Evolutionary conservation across 2,888 invertebrate species (phyloP), one percentile per base, ranked within the genome.

Genomic region (Apamea monoglypha): DNA sequence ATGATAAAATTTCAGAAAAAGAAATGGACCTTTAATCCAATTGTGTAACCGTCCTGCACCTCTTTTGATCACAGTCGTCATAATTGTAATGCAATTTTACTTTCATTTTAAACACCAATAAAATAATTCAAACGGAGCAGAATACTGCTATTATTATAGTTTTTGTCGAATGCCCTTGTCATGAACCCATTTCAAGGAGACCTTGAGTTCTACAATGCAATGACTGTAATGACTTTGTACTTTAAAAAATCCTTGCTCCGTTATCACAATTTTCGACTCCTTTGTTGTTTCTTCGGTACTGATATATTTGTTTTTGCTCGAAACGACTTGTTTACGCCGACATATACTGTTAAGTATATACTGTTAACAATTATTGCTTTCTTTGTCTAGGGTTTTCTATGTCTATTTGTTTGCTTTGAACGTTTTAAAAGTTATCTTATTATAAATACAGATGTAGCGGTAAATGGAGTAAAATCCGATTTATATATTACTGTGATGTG

Each of bases 321-420:
- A 76, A 82, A 82, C 56, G 56, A 69, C 81, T 78, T 81, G 87
- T 87, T 79, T 78, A 56, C 66, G 32, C 53, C 74, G 66, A 40
- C 7, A 36, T 36, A 36, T 36, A 18, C 70, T 68, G 80, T 71
- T 77, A 85, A 86, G 82, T 82, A 47, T 81, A 78, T 82, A 77
- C 86, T 66, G 83, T 81, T 81, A 70, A 66, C 81, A 76, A 84
- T 85, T 83, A 80, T 83, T 81, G 73, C 59, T 72, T 82, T 79
- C 74, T 81, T 88, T 87, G 81, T 82, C 74, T 56, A 3, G n/a
- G 32, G 25, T 71, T 71, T 76, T 66, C 67, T 80, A 67, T 75
- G 47, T 66, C 63, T 71, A 50, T 81, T 79, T 59, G 59, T 85
- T 81, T 47, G 53, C 53, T 85, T 73, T 68, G 68, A 63, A 75